Evolutionary conservation across 1,140 invertebrate genomes (phyloP).

Genomic region (Archivesica marissinica): DNA sequence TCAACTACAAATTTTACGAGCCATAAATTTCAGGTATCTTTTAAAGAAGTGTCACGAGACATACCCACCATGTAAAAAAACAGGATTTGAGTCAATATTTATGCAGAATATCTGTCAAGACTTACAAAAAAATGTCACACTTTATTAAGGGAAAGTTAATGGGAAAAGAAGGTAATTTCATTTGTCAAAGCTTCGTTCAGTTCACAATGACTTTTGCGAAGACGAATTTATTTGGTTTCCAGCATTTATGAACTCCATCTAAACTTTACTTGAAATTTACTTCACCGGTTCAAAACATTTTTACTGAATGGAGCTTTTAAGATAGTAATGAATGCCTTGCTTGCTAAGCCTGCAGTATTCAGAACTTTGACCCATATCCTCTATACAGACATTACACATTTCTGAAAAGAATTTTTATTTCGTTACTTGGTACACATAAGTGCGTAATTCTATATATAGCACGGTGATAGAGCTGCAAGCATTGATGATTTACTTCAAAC

Average conservation of each 20-base stretch:
- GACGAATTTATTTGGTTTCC: conserved; percentile 9
- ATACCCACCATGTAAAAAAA: not conserved
- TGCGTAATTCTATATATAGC: too few species aligned
- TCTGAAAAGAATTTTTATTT: too few species aligned
- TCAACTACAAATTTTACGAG: conserved; percentile 3
- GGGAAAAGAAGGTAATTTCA: not conserved
- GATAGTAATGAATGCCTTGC: too few species aligned
- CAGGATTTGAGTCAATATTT: not conserved
- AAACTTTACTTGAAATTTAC: not conserved
- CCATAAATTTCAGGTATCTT: conserved; percentile 1
- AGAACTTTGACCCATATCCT: too few species aligned
- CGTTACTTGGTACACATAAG: too few species aligned
- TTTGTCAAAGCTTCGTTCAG: conserved; percentile 1
- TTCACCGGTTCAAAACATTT: too few species aligned
- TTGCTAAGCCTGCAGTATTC: too few species aligned
- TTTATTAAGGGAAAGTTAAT: conserved; percentile 7
- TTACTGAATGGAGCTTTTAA: too few species aligned
- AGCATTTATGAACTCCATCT: not conserved
- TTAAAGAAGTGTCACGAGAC: not conserved
- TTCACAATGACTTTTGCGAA: not conserved
- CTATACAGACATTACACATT: too few species aligned
- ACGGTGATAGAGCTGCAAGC: too few species aligned
- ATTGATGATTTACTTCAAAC: too few species aligned
- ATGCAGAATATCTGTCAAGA: not conserved
- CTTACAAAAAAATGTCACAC: not conserved